phyloP scores from a whole-genome alignment of 2,888 invertebrate species.

The Gisinianus flammeolus region DNA sequence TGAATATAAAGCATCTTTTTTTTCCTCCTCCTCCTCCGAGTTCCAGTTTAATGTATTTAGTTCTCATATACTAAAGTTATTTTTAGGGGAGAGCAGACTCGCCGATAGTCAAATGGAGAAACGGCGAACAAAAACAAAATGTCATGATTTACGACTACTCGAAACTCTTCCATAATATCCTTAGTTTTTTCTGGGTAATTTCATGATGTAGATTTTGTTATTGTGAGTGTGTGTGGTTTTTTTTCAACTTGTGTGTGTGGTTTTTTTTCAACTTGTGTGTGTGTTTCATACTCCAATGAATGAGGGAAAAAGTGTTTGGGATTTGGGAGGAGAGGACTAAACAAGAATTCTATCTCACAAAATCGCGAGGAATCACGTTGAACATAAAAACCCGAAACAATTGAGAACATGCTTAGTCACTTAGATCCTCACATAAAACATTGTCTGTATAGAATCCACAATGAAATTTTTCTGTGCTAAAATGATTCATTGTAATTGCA shows the following conservation, averaged over 20 bases:
- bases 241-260: background rate
- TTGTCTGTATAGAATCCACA: too few species aligned
- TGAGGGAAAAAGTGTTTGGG: background rate
- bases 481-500: background rate
- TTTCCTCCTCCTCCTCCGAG: background rate
- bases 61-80: background rate
- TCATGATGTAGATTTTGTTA: background rate
- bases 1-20: background rate
- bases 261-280: background rate
- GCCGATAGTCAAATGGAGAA: background rate
- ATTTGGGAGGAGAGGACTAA: background rate
- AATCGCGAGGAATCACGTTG: too few species aligned
- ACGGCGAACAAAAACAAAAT: slow-evolving; percentile 13
- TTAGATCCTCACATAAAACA: too few species aligned
- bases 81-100: background rate
- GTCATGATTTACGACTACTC: slow-evolving; percentile 11
- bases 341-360: too few species aligned
- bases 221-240: too few species aligned
- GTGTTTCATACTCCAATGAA: background rate
- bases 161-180: too few species aligned
- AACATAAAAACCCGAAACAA: too few species aligned
- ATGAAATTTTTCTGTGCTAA: background rate
- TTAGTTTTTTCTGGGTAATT: slow-evolving; percentile 2
- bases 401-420: too few species aligned
- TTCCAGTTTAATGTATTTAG: background rate